Evolutionary conservation across 2,113 vertebrate species (phyloP).

Genomic region (Podilymbus podiceps): DNA sequence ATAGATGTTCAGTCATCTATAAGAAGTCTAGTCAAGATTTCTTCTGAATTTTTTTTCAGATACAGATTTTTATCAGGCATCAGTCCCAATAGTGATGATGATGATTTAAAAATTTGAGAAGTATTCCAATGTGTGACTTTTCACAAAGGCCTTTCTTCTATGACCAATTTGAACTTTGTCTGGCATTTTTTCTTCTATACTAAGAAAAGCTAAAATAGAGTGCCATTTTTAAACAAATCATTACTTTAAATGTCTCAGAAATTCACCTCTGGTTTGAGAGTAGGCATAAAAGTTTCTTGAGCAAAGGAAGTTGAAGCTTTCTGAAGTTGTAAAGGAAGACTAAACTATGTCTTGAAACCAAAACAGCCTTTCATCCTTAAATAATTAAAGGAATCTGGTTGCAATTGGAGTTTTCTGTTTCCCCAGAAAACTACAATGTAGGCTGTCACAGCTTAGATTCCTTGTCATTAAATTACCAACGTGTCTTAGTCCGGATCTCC

Average conservation of each 20-base stretch:
- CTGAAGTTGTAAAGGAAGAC: neutral
- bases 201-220: neutral
- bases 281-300: neutral
- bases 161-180: neutral
- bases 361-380: slow-evolving; percentile 3
- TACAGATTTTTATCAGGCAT: neutral
- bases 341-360: neutral
- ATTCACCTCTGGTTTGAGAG: neutral
- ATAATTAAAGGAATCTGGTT: slow-evolving; percentile 6
- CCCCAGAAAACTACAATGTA: neutral
- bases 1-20: neutral
- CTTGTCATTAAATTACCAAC: neutral
- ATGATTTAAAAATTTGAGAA: neutral
- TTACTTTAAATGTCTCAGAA: neutral
- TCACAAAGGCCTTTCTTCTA: neutral
- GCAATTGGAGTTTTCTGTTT: neutral
- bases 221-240: neutral
- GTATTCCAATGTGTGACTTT: neutral
- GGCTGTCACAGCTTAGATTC: neutral
- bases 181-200: neutral
- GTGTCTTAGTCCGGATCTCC: neutral
- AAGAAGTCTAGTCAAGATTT: neutral
- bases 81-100: neutral
- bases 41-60: neutral
- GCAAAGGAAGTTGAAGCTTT: neutral